phyloP scores from a whole-genome alignment of 2,797 vertebrate species.

The Xerus rutilus region DNA sequence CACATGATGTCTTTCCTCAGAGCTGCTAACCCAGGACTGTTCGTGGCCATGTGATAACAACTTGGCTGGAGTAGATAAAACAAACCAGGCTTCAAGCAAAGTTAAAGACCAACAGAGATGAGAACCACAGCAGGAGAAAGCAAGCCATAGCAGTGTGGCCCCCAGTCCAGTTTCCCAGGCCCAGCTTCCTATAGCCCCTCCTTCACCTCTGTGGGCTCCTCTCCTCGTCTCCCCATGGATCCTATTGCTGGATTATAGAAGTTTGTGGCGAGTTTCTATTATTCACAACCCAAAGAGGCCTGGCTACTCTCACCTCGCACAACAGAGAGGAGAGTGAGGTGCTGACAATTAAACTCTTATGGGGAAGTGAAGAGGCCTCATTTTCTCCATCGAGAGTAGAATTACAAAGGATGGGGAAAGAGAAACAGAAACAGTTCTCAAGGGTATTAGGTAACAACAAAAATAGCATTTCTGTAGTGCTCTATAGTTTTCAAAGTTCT shows the following conservation, averaged over 20 bases:
- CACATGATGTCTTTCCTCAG: background rate
- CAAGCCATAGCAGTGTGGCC: background rate
- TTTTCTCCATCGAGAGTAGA: slow-evolving; percentile 2
- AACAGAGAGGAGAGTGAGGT: background rate
- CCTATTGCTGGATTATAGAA: background rate
- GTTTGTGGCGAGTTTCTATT: background rate
- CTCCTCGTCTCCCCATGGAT: background rate
- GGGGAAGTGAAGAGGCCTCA: background rate
- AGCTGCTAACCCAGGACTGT: background rate
- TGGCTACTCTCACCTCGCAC: background rate
- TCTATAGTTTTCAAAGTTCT: slow-evolving; percentile 6
- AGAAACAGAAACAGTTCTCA: slow-evolving; percentile 38
- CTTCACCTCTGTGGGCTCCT: background rate
- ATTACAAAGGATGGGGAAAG: slow-evolving; percentile 6
- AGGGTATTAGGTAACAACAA: background rate
- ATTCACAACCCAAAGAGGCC: background rate
- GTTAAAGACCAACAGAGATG: too few species aligned
- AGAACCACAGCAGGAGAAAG: background rate
- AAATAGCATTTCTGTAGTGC: slow-evolving; percentile 5
- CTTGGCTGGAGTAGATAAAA: background rate
- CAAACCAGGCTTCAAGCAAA: background rate
- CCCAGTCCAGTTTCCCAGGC: background rate
- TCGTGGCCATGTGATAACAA: background rate
- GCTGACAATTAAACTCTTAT: background rate
- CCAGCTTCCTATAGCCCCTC: too few species aligned